Conservation (phyloP, 2,888 invertebrate genomes). For the Oligia latruncula region DNA sequence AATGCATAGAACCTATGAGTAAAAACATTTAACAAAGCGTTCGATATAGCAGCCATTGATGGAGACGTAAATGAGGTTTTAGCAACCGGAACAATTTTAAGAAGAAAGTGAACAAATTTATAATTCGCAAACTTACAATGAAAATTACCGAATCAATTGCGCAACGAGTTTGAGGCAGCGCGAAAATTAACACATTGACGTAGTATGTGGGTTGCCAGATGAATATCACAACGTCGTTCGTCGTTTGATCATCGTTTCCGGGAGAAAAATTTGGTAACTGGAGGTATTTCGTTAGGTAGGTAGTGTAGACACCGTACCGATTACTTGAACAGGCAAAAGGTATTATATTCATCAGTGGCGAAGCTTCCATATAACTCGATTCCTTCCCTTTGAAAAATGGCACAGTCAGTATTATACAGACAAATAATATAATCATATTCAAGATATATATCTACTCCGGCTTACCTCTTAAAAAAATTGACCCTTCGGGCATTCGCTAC, state of each 20-base stretch:
- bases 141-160: constrained; percentile 47
- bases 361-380: too few species aligned
- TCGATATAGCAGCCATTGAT: not conserved
- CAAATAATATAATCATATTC: too few species aligned
- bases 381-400: too few species aligned
- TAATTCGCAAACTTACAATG: constrained; percentile 4
- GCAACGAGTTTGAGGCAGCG: constrained; percentile 43
- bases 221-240: not conserved
- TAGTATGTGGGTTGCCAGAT: constrained; percentile 50
- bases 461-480: too few species aligned
- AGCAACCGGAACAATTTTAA: not conserved
- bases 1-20: not conserved
- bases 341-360: not conserved
- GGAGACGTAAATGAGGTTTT: not conserved
- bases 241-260: not conserved
- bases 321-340: not conserved
- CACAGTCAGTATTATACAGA: too few species aligned
- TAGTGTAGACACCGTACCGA: not conserved
- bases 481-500: too few species aligned
- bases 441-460: too few species aligned
- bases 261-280: not conserved
- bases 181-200: constrained; percentile 60
- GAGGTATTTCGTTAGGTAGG: not conserved
- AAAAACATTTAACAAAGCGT: not conserved
- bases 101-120: constrained; percentile 27